These are phyloP conservation scores for Heteromormyrus szaboi DNA, from an alignment of 2,797 vertebrate species.

Conservation along the genomic window DNA sequence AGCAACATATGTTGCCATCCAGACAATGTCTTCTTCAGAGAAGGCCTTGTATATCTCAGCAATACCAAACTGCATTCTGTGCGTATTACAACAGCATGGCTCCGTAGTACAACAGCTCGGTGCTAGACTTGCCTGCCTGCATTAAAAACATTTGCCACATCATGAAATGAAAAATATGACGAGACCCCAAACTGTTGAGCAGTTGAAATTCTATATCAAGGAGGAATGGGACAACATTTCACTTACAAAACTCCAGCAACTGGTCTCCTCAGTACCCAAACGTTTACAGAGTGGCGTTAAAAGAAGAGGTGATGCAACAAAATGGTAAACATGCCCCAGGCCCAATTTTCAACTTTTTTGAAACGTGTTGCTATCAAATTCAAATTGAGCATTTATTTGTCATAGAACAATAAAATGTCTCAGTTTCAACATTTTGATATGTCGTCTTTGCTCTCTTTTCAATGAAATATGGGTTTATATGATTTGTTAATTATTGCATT, in stretches of 20 bases:
- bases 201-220: background rate
- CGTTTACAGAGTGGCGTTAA: background rate
- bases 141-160: background rate
- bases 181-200: background rate
- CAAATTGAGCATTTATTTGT: background rate
- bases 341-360: background rate
- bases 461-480: background rate
- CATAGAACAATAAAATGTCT: background rate
- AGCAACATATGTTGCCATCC: background rate
- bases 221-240: background rate
- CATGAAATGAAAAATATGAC: background rate
- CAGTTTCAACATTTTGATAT: background rate
- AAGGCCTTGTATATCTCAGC: background rate
- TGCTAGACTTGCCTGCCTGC: background rate
- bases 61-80: background rate
- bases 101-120: background rate
- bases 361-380: background rate
- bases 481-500: background rate
- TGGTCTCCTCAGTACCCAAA: background rate
- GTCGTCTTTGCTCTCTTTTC: background rate
- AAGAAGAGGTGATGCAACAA: background rate
- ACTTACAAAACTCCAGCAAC: background rate
- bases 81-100: background rate
- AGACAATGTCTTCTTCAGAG: background rate
- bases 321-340: background rate